Conservation (phyloP, 2,797 vertebrate genomes). For the Thunnus albacares region DNA sequence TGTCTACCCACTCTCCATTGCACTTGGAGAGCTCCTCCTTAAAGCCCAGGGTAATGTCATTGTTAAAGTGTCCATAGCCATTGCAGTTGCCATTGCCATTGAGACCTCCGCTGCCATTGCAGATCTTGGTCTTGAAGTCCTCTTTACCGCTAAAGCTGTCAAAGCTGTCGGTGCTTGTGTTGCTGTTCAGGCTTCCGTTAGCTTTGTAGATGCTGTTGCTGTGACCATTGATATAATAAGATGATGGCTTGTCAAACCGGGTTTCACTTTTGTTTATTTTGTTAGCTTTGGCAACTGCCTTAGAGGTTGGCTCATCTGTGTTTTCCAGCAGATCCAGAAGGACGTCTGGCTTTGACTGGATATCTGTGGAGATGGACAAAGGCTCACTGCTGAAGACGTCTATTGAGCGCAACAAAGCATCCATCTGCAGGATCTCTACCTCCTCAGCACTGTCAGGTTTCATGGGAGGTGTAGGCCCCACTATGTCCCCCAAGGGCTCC, state of each 20-base stretch:
- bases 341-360: slow-evolving; percentile 85
- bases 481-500: slow-evolving; percentile 85
- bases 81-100: slow-evolving; percentile 61
- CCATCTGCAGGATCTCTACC: slow-evolving; percentile 90
- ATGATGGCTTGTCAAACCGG: slow-evolving; percentile 84
- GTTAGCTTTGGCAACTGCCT: slow-evolving; percentile 82
- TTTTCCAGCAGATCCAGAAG: slow-evolving; percentile 89
- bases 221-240: slow-evolving; percentile 85
- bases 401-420: slow-evolving; percentile 89
- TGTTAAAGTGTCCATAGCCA: slow-evolving; percentile 67
- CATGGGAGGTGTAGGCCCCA: slow-evolving; percentile 68
- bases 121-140: slow-evolving; percentile 67
- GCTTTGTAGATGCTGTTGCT: slow-evolving; percentile 80
- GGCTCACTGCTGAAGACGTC: slow-evolving; percentile 90
- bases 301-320: slow-evolving; percentile 82
- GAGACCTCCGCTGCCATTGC: slow-evolving; percentile 47
- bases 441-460: slow-evolving; percentile 86
- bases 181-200: slow-evolving; percentile 80
- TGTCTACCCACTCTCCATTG: slow-evolving; percentile 91
- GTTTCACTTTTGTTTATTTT: slow-evolving; percentile 85
- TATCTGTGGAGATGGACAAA: slow-evolving; percentile 78
- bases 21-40: slow-evolving; percentile 90
- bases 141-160: slow-evolving; percentile 72
- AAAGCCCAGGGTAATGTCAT: slow-evolving; percentile 76
- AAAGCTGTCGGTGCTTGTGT: slow-evolving; percentile 76